These are phyloP conservation scores for Corbicula japonica DNA, from an alignment of 2,888 invertebrate species.

Conservation along the genomic window DNA sequence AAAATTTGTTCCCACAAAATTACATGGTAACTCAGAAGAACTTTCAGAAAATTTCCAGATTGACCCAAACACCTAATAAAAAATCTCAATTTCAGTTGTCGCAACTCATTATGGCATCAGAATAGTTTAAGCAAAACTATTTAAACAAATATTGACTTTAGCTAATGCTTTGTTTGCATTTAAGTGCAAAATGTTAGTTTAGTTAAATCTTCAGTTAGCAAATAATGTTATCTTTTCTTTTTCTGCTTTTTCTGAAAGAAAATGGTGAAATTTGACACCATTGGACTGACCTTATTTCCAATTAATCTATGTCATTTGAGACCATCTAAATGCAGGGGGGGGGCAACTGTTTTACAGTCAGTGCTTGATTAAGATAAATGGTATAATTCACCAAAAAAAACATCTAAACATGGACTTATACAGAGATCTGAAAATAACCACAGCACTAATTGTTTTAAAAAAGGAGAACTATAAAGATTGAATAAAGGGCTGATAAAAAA, in stretches of 20 bases:
- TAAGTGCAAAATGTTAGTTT: not conserved
- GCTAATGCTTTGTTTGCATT: not conserved
- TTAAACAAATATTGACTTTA: not conserved
- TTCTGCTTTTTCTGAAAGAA: not conserved
- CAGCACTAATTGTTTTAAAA: no score
- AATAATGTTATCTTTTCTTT: not conserved
- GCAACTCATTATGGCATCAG: not conserved
- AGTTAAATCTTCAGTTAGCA: not conserved
- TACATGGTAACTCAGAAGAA: no score
- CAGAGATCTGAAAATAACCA: no score
- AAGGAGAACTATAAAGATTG: no score
- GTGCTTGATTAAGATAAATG: no score
- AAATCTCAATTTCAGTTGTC: not conserved
- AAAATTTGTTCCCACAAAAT: no score
- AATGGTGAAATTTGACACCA: slow-evolving; percentile 2
- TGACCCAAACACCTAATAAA: not conserved
- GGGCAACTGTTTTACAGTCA: no score
- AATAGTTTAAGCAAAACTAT: not conserved
- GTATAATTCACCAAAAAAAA: no score
- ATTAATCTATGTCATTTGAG: slow-evolving; percentile 2
- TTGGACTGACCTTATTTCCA: not conserved
- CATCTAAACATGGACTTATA: no score
- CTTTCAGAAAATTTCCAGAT: no score
- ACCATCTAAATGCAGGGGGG: slow-evolving; percentile 8
- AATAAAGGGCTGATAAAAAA: no score